Evolutionary conservation across 2,797 vertebrate genomes (phyloP), one percentile per base, ranked within the genome.

Genomic region (Pristis pectinata): DNA sequence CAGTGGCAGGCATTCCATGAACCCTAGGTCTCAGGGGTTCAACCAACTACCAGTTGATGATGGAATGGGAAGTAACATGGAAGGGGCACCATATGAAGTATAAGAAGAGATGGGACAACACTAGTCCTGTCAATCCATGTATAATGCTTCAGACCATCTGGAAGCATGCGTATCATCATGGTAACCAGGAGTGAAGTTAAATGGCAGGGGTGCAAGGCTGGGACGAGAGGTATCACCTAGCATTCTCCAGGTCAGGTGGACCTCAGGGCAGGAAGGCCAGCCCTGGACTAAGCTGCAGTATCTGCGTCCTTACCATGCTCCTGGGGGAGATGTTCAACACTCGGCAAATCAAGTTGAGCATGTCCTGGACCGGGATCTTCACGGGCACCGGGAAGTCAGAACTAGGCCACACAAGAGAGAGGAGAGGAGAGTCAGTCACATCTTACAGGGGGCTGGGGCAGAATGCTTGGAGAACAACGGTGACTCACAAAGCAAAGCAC

Each of bases 341-440:
- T 27, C 98, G 97, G 95, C 98, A 99, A 92, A 99, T 96, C 15
- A 98, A 95, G 95, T 98, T 98, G 87, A 99, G 97, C 3, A 98
- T 87, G 2, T 97, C 97, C 95, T 98, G 97, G 94, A 98, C 97
- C 0, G 98, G 98, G 5, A 99, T 96, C 0, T 97, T 97, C 24
- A 99, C 98, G 0, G 98, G 97, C 8, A 97, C 98, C 15, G 97
- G 96, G 6, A 98, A 98, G 95, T 98, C 98, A 53, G 97, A 96
- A 95, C 98, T 98, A 95, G 34, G 34, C 30, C 6, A 19, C 0
- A 82, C 0, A 3, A 19, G 64, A 93, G 17, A 44, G 7, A 92
- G 44, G 93, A 34, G 56, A 0, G 10, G 72, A 64, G n/a, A 56
- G 19, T 79, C 34, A 95, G 87, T 10, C 1, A 0, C 0, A 4